These are phyloP conservation scores for Babylonia areolata DNA, from an alignment of 1,140 invertebrate genomes.

Conservation along the genomic window DNA sequence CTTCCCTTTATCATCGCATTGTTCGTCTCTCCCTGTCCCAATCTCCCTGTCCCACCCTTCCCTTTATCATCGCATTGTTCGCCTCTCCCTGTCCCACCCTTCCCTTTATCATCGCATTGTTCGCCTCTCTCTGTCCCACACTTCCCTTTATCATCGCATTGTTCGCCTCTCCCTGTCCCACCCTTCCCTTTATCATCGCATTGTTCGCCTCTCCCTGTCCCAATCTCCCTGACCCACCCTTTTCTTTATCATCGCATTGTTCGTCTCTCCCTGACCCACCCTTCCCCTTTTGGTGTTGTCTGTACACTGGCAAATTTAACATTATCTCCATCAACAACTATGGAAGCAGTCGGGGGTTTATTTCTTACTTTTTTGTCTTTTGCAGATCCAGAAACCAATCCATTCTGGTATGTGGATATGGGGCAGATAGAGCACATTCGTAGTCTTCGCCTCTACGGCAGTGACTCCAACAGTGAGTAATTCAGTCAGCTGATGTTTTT, in stretches of 20 bases:
- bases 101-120: neutral
- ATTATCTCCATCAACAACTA: too few species aligned
- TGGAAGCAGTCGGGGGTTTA: too few species aligned
- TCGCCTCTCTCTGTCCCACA: neutral
- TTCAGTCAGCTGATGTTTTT: conserved; percentile 44
- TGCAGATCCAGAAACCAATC: conserved; percentile 22
- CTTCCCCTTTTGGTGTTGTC: neutral
- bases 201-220: neutral
- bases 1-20: neutral
- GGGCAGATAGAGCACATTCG: conserved; percentile 29
- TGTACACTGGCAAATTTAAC: neutral
- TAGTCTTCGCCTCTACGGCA: conserved; percentile 22
- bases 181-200: neutral
- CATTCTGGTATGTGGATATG: conserved; percentile 31
- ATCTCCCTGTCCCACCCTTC: neutral
- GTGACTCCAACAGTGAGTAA: conserved; percentile 30
- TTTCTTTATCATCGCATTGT: neutral
- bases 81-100: neutral
- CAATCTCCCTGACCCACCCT: neutral
- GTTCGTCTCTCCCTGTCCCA: neutral
- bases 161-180: neutral
- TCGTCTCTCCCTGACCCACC: neutral
- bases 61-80: neutral
- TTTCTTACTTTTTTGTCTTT: neutral
- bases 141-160: neutral